Base-by-base conservation (phyloP, 2,113 vertebrate species). In the Mormyrus iriodes region DNA sequence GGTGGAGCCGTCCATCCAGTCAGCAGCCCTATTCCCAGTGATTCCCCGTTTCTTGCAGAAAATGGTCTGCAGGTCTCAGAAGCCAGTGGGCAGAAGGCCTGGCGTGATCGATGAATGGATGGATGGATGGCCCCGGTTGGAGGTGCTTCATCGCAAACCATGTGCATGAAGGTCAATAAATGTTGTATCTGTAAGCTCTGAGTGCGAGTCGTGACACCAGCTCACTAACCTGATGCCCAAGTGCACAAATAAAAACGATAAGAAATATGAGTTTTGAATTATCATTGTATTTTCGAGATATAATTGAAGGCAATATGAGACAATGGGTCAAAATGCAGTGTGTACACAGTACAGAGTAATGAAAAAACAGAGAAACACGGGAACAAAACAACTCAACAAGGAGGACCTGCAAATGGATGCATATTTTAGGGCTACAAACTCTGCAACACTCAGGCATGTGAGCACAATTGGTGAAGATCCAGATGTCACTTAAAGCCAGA, bases 271-370 rank as follows among this genome's bases (percentile, higher is more conserved):
- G 91, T 90, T 91, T 92, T 44, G 86, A 79, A 94, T 93, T 93
- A 92, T 89, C 91, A 91, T 88, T 94, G 94, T 94, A 94, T 94
- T 93, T 89, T 89, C 90, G 86, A 88, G 92, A 91, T 89, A 90
- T 39, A 91, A 91, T 93, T 92, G 92, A 91, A 92, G 91, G 90
- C 92, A 87, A 86, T 87, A 89, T 90, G 90, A 89, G 83, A 89
- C 84, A 83, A 87, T 91, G 85, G 85, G 42, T 51, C n/a, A 39
- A 31, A 76, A 65, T 73, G 89, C 90, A 89, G 69, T 91, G 90
- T 69, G 87, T 88, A 91, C 89, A 92, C 76, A 90, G 85, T 90
- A 92, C 90, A 93, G 89, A 90, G 82, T 89, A 87, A 88, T 0
- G 13, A 85, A n/a, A 58, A 12, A 24, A 55, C 19, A 89, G 61